Conservation (phyloP, 2,888 invertebrate species). For the Stratiomys singularior region DNA sequence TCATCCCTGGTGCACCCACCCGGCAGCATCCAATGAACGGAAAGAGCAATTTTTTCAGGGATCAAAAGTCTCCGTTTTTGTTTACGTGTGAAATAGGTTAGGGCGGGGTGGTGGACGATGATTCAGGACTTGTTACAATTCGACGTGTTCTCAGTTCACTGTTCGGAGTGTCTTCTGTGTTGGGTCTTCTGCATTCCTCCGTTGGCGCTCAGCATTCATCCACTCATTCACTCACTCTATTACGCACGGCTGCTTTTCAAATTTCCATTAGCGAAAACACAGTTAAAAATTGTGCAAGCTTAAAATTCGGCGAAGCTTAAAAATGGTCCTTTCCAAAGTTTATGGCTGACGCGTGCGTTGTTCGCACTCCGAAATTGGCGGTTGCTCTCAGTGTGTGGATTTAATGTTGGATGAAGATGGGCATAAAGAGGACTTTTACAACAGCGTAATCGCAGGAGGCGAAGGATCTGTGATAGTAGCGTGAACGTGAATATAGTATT, state of each 20-base stretch:
- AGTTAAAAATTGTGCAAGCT: constrained; percentile 28
- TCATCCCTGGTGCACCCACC: neutral
- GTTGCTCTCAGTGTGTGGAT: neutral
- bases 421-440: neutral
- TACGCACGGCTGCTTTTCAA: constrained; percentile 32
- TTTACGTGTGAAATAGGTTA: neutral
- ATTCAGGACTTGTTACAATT: neutral
- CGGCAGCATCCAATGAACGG: neutral
- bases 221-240: constrained; percentile 25
- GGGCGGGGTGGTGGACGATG: neutral
- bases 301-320: constrained; percentile 31
- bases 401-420: neutral
- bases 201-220: neutral
- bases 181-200: neutral
- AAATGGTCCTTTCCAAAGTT: constrained; percentile 19
- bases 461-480: neutral
- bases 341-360: constrained; percentile 31
- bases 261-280: constrained; percentile 36
- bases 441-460: constrained; percentile 9
- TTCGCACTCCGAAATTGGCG: neutral
- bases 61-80: neutral
- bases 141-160: neutral
- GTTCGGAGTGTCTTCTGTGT: neutral
- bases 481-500: neutral
- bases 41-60: constrained; percentile 3